Percentiles rank a stretch among this genome's conserved stretches.
Conservation (phyloP, 2,888 invertebrate species). For the Hetaerina titia region DNA sequence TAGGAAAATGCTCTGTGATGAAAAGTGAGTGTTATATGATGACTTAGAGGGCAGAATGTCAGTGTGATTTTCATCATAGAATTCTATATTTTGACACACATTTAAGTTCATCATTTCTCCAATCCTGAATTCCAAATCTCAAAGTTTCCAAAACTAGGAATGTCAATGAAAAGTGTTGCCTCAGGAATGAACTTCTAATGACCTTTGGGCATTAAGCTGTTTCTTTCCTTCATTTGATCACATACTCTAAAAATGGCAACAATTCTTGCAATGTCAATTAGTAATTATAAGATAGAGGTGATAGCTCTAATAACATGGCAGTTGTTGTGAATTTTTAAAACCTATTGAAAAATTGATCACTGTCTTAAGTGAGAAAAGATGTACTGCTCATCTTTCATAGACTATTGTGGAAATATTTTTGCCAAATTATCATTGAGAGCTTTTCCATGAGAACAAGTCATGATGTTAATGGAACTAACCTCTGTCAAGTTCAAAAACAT, state of each 20-base stretch:
- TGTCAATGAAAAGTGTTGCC: neutral
- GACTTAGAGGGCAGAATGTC: neutral
- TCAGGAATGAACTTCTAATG: neutral
- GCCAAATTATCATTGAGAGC: neutral
- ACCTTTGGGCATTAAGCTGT: neutral
- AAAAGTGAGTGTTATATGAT: neutral
- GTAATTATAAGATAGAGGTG: neutral
- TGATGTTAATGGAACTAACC: neutral
- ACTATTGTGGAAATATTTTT: neutral
- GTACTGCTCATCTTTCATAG: neutral
- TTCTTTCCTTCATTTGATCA: neutral
- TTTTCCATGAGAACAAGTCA: neutral
- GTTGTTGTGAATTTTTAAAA: neutral
- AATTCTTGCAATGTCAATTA: neutral
- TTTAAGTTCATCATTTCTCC: neutral
- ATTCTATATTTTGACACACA: neutral
- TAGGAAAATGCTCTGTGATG: neutral
- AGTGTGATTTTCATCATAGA: neutral
- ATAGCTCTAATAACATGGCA: neutral
- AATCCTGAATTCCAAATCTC: neutral
- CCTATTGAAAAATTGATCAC: neutral
- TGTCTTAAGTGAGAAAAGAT: neutral
- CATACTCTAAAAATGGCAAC: neutral
- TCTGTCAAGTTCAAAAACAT: neutral
- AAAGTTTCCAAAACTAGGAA: neutral